Base-by-base conservation (phyloP, 2,888 invertebrate genomes). In the Gari tellinella region DNA sequence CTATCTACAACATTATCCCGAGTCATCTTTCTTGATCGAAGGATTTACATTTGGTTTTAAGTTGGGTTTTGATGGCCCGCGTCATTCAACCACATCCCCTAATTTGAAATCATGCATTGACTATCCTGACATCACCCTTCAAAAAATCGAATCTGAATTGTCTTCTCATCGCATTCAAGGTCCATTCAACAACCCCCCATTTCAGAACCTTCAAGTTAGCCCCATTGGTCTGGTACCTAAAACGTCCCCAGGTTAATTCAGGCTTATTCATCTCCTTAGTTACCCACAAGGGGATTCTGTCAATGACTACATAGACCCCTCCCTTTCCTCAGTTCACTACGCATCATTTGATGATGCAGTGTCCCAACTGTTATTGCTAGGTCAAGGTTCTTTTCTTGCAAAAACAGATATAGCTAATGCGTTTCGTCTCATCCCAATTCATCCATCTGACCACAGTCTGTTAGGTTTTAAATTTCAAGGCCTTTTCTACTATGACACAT, bases 191-290 rank as follows among this genome's bases (percentile, higher is more conserved):
- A 4, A 5, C 15, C 41, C n/a, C 1, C 74, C 69, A 19, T 53
- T 74, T 23, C 60, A 41, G 0, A 23, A 61, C 49, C 41, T 74
- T 4, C 45, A 40, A 2, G 41, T 69, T 2, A 66, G 58, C 19
- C 69, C 68, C 3, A 67, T 67, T 0, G 67, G 67, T 14, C 31
- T 72, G 5, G 66, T 72, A 25, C 73, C 73, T 5, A 63, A 73
- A 21, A 73, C 67, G 55, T 25, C 17, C 0, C 55, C 55, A 3
- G 56, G 60, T 37, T 43, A 67, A 37, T 68, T 49, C 21, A 26
- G 67, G 5, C 48, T 73, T 19, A 73, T 67, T 17, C 73, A 73
- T 17, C 60, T 69, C 38, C 46, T 69, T 3, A 58, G 53, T 14
- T 68, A 38, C 21, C 73, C 74, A 2, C 15, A 51, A 19, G 68